Evolutionary conservation across 2,797 vertebrate genomes (phyloP).

Genomic region (Gymnoscopelus braueri): DNA sequence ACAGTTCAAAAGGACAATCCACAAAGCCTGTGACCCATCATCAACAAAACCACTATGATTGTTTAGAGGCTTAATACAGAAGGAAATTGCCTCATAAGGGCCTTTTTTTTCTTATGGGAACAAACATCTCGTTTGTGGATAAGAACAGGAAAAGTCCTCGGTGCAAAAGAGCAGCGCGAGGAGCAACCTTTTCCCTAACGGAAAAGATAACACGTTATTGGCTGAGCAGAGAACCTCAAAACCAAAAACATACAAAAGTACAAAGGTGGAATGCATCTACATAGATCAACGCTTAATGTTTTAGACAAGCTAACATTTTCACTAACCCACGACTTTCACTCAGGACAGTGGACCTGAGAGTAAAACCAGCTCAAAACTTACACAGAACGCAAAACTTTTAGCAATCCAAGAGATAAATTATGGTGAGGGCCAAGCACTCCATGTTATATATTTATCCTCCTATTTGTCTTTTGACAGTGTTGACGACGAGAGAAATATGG

Average conservation of each 20-base stretch:
- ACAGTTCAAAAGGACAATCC: constrained; percentile 31
- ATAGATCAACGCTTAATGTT: neutral
- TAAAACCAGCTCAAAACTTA: neutral
- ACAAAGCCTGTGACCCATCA: constrained; percentile 28
- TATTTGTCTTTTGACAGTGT: constrained; percentile 1
- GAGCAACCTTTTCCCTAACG: constrained; percentile 11
- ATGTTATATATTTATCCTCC: neutral
- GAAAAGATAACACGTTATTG: constrained; percentile 20
- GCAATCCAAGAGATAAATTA: neutral
- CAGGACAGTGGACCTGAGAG: neutral
- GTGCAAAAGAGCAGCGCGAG: constrained; percentile 1
- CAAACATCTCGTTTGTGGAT: constrained; percentile 28
- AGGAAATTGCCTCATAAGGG: constrained; percentile 34
- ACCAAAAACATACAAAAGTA: neutral
- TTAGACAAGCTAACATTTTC: neutral
- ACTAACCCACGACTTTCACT: neutral
- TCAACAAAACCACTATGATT: constrained; percentile 34
- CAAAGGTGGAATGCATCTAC: constrained; percentile 10
- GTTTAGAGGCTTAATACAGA: constrained; percentile 25
- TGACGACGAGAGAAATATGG: constrained; percentile 37
- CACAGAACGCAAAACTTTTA: neutral
- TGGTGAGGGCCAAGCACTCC: neutral
- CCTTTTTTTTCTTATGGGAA: constrained; percentile 52
- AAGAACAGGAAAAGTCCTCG: constrained; percentile 11
- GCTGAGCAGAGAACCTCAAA: constrained; percentile 3